Evolutionary conservation across 2,888 invertebrate genomes (phyloP).

Genomic region (Phlogophora meticulosa): DNA sequence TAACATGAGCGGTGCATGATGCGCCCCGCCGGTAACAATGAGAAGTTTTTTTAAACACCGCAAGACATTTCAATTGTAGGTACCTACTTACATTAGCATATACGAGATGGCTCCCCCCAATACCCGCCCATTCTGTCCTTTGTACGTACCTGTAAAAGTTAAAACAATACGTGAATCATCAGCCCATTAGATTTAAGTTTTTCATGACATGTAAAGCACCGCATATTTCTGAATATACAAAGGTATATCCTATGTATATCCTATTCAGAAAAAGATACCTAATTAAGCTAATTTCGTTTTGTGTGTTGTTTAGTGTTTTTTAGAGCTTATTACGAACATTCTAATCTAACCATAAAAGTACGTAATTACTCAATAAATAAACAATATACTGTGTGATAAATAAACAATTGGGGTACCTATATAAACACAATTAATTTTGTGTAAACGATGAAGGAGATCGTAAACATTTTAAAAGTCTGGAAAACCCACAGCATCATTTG

Average conservation of each 20-base stretch:
- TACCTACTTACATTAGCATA: conserved; percentile 69
- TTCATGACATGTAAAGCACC: neutral
- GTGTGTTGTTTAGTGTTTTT: neutral
- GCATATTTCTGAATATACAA: too few relatives aligned
- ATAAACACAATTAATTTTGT: conserved; percentile 25
- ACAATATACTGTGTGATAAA: conserved; percentile 16
- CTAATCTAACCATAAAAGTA: conserved; percentile 13
- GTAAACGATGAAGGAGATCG: conserved; percentile 28
- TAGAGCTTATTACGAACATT: neutral
- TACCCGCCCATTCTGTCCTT: conserved; percentile 33
- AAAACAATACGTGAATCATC: conserved; percentile 68
- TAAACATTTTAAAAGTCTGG: conserved; percentile 40
- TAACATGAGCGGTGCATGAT: conserved; percentile 79
- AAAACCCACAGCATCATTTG: conserved; percentile 47
- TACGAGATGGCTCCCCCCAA: conserved; percentile 47
- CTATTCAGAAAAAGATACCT: neutral
- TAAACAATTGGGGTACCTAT: conserved; percentile 29
- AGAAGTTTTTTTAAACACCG: conserved; percentile 81
- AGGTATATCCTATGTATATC: too few relatives aligned
- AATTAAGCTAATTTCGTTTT: neutral
- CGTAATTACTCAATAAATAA: conserved; percentile 24
- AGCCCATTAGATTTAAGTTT: conserved; percentile 6
- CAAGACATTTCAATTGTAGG: conserved; percentile 75
- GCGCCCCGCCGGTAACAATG: conserved; percentile 78
- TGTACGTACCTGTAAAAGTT: conserved; percentile 74